A percentile compares a stretch with the other conserved stretches of the same genome.
These are phyloP conservation scores for Eolophus roseicapilla DNA, from an alignment of 2,113 vertebrate species.

Conservation along the genomic window DNA sequence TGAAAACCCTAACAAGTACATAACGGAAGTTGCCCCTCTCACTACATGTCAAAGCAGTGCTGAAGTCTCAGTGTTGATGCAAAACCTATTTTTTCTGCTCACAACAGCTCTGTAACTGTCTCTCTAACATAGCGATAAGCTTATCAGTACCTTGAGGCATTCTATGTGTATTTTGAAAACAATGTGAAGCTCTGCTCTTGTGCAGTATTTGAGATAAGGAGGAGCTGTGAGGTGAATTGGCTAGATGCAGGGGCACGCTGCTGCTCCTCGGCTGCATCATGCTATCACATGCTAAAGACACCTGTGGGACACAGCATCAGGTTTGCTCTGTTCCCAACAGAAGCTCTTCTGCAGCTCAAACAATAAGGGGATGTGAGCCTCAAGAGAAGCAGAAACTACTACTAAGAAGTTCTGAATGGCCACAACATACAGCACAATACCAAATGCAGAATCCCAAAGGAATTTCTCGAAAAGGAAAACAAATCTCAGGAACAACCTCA, in stretches of 20 bases:
- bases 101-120: neutral
- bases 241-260: neutral
- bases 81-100: neutral
- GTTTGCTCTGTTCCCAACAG: neutral
- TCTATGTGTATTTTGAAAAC: neutral
- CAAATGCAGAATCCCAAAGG: neutral
- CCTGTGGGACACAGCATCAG: neutral
- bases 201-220: neutral
- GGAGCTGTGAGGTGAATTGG: neutral
- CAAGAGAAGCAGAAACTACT: neutral
- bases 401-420: neutral
- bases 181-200: neutral
- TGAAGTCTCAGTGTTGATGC: neutral
- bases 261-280: neutral
- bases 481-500: neutral
- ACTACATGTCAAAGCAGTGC: neutral
- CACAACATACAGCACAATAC: neutral
- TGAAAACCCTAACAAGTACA: neutral
- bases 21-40: neutral
- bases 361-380: neutral
- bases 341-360: neutral
- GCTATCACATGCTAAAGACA: neutral
- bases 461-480: neutral
- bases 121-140: neutral
- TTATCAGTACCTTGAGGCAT: neutral